phyloP scores from a whole-genome alignment of 2,888 invertebrate species.

The Furcula furcula region DNA sequence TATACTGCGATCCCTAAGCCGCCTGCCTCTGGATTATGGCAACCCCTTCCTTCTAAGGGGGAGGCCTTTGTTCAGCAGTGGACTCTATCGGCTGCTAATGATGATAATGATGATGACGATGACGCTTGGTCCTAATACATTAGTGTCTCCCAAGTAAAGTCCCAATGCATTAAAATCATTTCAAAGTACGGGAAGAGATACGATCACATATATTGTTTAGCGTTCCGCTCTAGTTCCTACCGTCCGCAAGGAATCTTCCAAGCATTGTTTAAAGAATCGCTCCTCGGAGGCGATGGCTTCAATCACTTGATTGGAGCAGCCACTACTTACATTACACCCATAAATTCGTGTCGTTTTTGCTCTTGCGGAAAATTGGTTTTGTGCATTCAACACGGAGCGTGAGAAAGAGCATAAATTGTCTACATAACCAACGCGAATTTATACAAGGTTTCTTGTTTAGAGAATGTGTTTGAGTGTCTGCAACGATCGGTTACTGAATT shows the following conservation, averaged over 20 bases:
- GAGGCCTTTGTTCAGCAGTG: too few species aligned
- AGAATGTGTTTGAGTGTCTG: conserved; percentile 45
- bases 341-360: conserved; percentile 74
- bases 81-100: too few species aligned
- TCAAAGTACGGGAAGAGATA: conserved; percentile 28
- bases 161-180: conserved; percentile 23
- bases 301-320: conserved; percentile 61
- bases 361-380: conserved; percentile 72
- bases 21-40: too few species aligned
- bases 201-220: conserved; percentile 25
- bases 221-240: conserved; percentile 23
- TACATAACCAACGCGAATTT: conserved; percentile 46
- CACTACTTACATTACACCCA: conserved; percentile 56
- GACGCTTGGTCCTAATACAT: too few species aligned
- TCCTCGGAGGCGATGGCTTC: conserved; percentile 24
- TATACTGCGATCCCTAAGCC: too few species aligned
- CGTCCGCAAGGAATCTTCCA: conserved; percentile 12
- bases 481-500: conserved; percentile 27
- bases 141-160: too few species aligned
- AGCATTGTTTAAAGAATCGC: conserved; percentile 33
- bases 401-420: conserved; percentile 65
- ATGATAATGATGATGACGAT: too few species aligned
- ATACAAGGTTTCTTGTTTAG: conserved; percentile 42
- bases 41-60: too few species aligned
- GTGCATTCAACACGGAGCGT: conserved; percentile 62